Percentiles rank a stretch among this genome's conserved stretches.
Conservation (phyloP, 2,797 vertebrate species). For the Neomorphus geoffroyi region DNA sequence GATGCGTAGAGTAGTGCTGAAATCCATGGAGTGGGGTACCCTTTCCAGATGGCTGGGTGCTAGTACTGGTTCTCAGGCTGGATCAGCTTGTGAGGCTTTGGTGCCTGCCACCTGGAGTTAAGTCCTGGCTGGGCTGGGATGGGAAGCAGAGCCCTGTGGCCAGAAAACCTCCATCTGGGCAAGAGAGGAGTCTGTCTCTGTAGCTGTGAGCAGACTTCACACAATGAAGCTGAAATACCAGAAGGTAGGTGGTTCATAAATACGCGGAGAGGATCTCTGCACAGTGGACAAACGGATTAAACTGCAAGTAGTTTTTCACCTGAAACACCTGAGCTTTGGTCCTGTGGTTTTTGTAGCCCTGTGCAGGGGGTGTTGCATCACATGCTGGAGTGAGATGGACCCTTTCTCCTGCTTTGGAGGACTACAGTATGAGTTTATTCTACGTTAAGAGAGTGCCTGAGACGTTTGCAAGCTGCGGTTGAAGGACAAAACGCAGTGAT, state of each 20-base stretch:
- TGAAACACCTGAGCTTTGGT: background rate
- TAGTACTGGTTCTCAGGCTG: background rate
- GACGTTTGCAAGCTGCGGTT: background rate
- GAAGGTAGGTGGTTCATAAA: background rate
- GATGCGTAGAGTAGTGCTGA: background rate
- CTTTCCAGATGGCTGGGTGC: background rate
- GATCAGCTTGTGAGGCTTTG: background rate
- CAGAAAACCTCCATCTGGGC: background rate
- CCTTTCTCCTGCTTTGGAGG: background rate
- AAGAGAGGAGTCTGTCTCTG: background rate
- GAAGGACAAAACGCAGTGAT: conserved; percentile 30
- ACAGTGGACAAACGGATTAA: background rate
- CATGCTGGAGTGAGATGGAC: background rate
- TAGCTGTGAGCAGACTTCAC: background rate
- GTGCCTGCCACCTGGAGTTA: background rate
- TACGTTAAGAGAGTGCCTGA: background rate
- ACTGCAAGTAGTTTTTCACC: background rate
- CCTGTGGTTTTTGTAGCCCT: background rate
- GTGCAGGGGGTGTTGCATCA: background rate
- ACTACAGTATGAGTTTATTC: background rate
- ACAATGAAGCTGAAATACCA: background rate
- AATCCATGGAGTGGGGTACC: background rate
- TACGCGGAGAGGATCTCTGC: background rate
- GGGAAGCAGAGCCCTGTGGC: background rate
- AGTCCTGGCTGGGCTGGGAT: background rate